A percentile compares a stretch with the other conserved stretches of the same genome.
Evolutionary conservation across 2,113 vertebrate species (phyloP).

Genomic region (Caranx ignobilis): DNA sequence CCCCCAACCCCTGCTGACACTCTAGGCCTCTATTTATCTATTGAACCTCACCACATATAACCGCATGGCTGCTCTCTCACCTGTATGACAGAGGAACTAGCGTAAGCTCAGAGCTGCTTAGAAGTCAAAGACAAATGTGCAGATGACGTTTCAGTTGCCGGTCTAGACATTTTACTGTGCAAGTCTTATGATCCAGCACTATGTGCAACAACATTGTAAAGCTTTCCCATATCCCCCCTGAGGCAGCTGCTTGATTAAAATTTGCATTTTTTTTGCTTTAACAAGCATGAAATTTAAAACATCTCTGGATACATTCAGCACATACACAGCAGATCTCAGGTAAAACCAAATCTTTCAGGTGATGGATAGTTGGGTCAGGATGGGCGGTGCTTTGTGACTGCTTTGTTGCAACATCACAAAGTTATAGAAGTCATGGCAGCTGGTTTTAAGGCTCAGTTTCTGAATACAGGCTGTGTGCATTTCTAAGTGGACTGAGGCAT

Average conservation of each 20-base stretch:
- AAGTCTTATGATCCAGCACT: not conserved
- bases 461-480: too few relatives aligned
- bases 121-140: not conserved
- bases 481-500: too few relatives aligned
- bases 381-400: too few relatives aligned
- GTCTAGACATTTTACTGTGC: not conserved
- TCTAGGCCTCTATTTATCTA: not conserved
- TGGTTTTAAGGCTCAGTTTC: too few relatives aligned
- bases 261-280: not conserved
- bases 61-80: not conserved
- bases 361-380: too few relatives aligned
- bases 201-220: not conserved
- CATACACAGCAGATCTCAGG: too few relatives aligned
- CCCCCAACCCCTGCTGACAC: not conserved
- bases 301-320: not conserved
- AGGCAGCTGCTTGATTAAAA: not conserved
- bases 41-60: constrained; percentile 5
- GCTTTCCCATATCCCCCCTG: not conserved
- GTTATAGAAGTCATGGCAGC: too few relatives aligned
- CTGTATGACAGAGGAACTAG: not conserved
- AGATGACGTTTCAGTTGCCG: too few relatives aligned
- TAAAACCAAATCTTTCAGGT: too few relatives aligned
- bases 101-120: not conserved
- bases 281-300: not conserved
- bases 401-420: too few relatives aligned